Conservation (phyloP, 2,888 invertebrate species). For the Apamea epomidion region DNA sequence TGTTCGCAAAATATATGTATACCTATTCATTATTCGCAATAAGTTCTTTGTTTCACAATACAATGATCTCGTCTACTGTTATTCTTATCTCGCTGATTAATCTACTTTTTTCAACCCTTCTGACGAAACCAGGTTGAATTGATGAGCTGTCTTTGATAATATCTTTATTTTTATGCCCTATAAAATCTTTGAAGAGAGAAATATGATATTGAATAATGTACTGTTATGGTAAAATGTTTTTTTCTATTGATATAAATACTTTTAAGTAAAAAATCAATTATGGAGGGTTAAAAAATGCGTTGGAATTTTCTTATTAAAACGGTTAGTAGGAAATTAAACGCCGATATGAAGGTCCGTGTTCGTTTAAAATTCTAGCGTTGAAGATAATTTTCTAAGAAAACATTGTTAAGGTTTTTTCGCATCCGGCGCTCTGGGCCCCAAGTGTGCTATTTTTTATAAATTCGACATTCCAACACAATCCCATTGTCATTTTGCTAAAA, state of each 20-base stretch:
- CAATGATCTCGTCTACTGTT: constrained; percentile 52
- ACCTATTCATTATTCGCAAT: constrained; percentile 68
- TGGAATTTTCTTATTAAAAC: constrained; percentile 16
- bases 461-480: no score
- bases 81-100: constrained; percentile 48
- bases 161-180: constrained; percentile 12
- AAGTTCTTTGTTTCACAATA: constrained; percentile 66
- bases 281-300: background rate
- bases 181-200: background rate
- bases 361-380: constrained; percentile 3
- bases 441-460: no score
- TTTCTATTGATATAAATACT: background rate
- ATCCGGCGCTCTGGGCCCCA: no score
- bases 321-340: constrained; percentile 11
- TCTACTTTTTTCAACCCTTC: constrained; percentile 49
- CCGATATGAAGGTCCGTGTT: background rate
- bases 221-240: background rate
- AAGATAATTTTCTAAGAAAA: constrained; percentile 10
- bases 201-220: background rate
- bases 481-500: no score
- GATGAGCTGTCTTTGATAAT: constrained; percentile 25
- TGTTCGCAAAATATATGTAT: constrained; percentile 61
- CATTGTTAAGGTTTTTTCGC: background rate
- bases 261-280: background rate
- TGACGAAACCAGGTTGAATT: constrained; percentile 14